Conservation (phyloP, 1,140 invertebrate genomes). For the Agrilus planipennis region DNA sequence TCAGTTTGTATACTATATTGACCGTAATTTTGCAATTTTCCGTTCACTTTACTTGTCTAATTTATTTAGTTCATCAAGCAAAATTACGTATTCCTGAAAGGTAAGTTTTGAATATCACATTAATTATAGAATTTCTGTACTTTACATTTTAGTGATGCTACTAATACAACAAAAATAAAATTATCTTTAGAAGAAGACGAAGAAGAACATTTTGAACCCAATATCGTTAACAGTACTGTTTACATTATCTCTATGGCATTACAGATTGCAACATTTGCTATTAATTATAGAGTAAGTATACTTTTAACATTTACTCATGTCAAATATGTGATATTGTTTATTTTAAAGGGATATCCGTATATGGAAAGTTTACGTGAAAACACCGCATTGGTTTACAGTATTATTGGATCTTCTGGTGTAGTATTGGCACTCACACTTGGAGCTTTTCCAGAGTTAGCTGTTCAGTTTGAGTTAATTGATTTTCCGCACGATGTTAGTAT, state of each 20-base stretch:
- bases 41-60: conserved; percentile 85
- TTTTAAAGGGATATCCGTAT: conserved; percentile 83
- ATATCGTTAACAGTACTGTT: conserved; percentile 92
- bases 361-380: conserved; percentile 95
- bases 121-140: background rate
- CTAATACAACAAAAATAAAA: conserved; percentile 9
- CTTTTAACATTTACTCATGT: conserved; percentile 6
- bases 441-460: conserved; percentile 61
- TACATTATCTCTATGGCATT: conserved; percentile 96
- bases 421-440: conserved; percentile 69
- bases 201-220: conserved; percentile 82
- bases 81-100: conserved; percentile 52
- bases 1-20: conserved; percentile 93
- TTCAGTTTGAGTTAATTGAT: conserved; percentile 80
- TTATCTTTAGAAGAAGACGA: conserved; percentile 50
- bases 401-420: conserved; percentile 57
- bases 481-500: conserved; percentile 70
- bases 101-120: conserved; percentile 36
- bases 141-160: conserved; percentile 4
- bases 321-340: conserved; percentile 18
- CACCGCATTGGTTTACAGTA: conserved; percentile 81
- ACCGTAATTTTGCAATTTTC: conserved; percentile 93
- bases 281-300: conserved; percentile 90
- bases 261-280: conserved; percentile 96
- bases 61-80: conserved; percentile 80